Conservation (phyloP, 2,797 vertebrate genomes). For the Tympanoctomys barrerae region DNA sequence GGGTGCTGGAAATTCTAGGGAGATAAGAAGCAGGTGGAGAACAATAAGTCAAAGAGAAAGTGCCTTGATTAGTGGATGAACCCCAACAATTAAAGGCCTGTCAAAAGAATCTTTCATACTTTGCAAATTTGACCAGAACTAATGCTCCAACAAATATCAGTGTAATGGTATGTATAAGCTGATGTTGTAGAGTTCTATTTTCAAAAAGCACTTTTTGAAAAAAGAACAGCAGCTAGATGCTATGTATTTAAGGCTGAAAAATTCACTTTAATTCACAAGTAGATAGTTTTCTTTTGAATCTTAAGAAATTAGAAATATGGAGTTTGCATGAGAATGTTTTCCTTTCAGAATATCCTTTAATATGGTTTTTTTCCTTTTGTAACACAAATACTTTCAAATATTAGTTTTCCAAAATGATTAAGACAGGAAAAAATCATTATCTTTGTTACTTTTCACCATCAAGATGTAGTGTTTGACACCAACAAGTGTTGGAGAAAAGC, state of each 20-base stretch:
- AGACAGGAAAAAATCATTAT: not conserved
- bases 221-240: not conserved
- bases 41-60: not conserved
- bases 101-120: not conserved
- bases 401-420: constrained; percentile 32
- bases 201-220: not conserved
- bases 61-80: not conserved
- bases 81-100: not conserved
- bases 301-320: not conserved
- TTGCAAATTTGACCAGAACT: not conserved
- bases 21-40: not conserved
- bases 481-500: not conserved
- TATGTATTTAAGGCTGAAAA: not conserved
- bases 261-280: not conserved
- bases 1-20: not conserved
- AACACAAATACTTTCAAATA: not conserved
- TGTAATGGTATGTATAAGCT: not conserved
- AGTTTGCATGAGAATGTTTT: constrained; percentile 17
- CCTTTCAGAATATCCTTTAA: not conserved
- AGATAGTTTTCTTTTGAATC: not conserved
- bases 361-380: not conserved
- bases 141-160: not conserved
- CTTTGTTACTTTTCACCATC: not conserved
- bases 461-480: not conserved
- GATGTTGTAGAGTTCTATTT: not conserved